Evolutionary conservation across 2,888 invertebrate genomes (phyloP), one percentile per base, ranked within the genome.

Genomic region (Amphipyra tragopoginis): DNA sequence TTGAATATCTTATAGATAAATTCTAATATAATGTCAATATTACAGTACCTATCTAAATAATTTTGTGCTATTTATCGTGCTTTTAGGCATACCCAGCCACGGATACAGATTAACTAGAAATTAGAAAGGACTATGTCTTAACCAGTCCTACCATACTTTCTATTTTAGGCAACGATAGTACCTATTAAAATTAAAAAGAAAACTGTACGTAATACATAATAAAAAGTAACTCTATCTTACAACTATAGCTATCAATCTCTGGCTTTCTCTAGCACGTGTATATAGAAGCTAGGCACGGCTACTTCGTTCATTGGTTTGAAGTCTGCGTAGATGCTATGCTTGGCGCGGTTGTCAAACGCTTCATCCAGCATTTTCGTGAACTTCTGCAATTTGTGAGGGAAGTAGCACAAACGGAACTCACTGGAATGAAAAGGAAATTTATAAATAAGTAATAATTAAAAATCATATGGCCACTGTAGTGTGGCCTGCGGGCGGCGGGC

Each of bases 341-440:
- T 95, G 1, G 96, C 96, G 29, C 95, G 90, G 29, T 90, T 84
- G 44, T 96, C 96, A 85, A 98, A 98, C 2, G 96, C 96, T 50
- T 97, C 96, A 70, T 95, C 93, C 63, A 98, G 88, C 94, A 98
- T 97, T 33, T 92, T 83, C 0, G 95, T 96, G 92, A 98, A 98
- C 26, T 95, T 94, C 45, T 96, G 94, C 78, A 98, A 88, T 69
- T 96, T 96, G 88, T 98, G 98, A 0, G 98, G 98, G 92, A 98
- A 98, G 91, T 98, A 98, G 34, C 98, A 98, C 34, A 98, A 92
- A 1, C 98, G 96, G 90, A 98, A 98, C 81, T 98, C 97, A 82
- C 97, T 98, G 90, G 44, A 91, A 91, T 67, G 14, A 56, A 63
- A 38, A 55, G 0, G 0, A 57, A 45, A 39, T 14, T 29, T n/a